Percentiles rank a stretch among this genome's conserved stretches.
Conservation (phyloP, 2,888 invertebrate genomes). For the Phlogophora meticulosa region DNA sequence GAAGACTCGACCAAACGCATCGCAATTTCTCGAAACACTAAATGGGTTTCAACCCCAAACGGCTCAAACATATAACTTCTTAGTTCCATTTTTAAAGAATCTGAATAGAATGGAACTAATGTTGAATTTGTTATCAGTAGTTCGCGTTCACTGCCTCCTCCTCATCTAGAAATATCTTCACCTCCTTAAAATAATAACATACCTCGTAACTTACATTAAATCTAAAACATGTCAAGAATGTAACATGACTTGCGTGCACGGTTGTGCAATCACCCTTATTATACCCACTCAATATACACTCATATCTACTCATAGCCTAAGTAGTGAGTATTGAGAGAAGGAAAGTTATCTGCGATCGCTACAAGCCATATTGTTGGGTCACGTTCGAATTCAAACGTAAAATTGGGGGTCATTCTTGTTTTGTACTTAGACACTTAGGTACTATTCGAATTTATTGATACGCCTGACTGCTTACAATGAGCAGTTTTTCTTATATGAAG, state of each 20-base stretch:
- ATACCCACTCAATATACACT: constrained; percentile 24
- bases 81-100: too few species aligned
- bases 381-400: constrained; percentile 34
- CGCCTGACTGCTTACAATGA: not conserved
- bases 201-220: too few species aligned
- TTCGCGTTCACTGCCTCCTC: too few species aligned
- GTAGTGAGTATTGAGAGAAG: constrained; percentile 32
- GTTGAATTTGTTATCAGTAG: too few species aligned
- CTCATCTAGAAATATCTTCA: too few species aligned
- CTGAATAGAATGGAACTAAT: too few species aligned
- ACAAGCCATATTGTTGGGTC: constrained; percentile 42
- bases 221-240: not conserved
- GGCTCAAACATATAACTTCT: too few species aligned
- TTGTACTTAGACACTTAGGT: not conserved
- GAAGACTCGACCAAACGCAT: too few species aligned
- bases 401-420: constrained; percentile 13
- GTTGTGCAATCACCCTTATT: constrained; percentile 58
- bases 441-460: not conserved
- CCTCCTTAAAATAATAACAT: not conserved
- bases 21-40: too few species aligned
- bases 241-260: constrained; percentile 27
- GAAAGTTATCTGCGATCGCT: constrained; percentile 63
- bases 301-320: constrained; percentile 35
- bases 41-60: too few species aligned
- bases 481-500: not conserved